Conservation (phyloP, 64 coral and sea anemone species). For the Montipora cactus region DNA sequence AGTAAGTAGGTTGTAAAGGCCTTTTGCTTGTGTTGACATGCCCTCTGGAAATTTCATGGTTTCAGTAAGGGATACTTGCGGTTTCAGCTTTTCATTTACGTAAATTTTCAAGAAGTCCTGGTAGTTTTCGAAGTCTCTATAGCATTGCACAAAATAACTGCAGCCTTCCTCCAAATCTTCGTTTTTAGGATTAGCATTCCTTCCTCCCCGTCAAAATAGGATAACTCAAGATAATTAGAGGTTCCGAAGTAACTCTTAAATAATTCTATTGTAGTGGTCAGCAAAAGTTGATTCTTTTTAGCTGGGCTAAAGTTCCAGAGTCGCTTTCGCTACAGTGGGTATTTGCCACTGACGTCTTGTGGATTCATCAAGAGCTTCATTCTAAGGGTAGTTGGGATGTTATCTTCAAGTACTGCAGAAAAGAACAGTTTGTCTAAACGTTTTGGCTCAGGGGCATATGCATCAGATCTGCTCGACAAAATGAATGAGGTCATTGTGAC, state of each 20-base stretch:
- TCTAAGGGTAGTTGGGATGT: background rate
- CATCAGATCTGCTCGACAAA: background rate
- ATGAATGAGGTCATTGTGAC: background rate
- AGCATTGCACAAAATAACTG: conserved; percentile 52
- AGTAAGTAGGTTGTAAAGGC: conserved; percentile 2
- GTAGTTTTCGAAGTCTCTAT: conserved; percentile 48
- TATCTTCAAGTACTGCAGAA: background rate
- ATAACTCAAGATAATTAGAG: conserved; percentile 46
- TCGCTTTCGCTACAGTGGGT: background rate
- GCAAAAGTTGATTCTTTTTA: background rate
- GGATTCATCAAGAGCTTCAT: background rate
- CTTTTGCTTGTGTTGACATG: conserved; percentile 21
- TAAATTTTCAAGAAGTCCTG: conserved; percentile 43
- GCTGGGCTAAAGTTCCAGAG: background rate
- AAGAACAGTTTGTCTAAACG: background rate
- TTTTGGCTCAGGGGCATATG: conserved; percentile 3
- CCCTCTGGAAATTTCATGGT: conserved; percentile 6
- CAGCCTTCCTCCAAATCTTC: conserved; percentile 55
- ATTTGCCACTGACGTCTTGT: background rate
- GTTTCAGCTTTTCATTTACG: conserved; percentile 44
- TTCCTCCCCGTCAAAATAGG: conserved; percentile 63
- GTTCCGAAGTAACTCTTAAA: conserved; percentile 39
- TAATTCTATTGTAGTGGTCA: conserved; percentile 42
- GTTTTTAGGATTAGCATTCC: conserved; percentile 52
- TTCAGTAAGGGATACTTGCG: background rate